Evolutionary conservation across 2,113 vertebrate species (phyloP).

Genomic region (Cyphomyrus discorhynchus): DNA sequence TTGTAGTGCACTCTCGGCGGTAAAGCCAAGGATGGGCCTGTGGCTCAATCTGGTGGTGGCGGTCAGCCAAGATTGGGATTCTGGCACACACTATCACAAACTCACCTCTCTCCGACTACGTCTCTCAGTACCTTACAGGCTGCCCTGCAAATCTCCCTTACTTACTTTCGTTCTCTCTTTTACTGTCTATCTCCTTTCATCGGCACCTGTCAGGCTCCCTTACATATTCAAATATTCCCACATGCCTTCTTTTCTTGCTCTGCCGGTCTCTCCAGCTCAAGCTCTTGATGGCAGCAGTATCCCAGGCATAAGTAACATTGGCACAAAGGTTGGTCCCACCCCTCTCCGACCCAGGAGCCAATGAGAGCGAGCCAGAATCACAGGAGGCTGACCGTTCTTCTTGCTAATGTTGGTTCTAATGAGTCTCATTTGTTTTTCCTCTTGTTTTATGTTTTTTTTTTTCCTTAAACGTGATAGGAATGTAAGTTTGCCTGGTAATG

Average conservation of each 20-base stretch:
- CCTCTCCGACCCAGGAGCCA: constrained; percentile 27
- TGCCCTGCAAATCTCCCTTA: neutral
- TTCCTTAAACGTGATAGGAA: constrained; percentile 1
- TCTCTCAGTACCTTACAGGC: neutral
- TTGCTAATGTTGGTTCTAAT: constrained; percentile 11
- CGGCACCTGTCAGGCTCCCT: neutral
- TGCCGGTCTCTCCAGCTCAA: neutral
- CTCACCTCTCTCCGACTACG: neutral
- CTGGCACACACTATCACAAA: neutral
- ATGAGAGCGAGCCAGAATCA: neutral
- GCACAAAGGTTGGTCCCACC: constrained; percentile 36
- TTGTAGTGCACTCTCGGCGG: neutral
- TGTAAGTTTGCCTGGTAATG: neutral
- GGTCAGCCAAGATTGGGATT: neutral
- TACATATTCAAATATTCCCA: neutral
- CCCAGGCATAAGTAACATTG: constrained; percentile 9
- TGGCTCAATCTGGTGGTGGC: neutral
- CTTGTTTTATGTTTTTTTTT: neutral
- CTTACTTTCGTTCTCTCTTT: neutral
- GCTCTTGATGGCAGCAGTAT: constrained; percentile 15
- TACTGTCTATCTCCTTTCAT: neutral
- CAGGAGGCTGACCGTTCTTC: neutral
- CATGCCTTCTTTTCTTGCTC: neutral
- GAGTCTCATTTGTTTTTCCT: neutral
- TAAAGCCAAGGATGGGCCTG: neutral